A percentile compares a stretch with the other conserved stretches of the same genome.
These are phyloP conservation scores for Idaea biselata DNA, from an alignment of 2,888 invertebrate genomes.

Conservation along the genomic window DNA sequence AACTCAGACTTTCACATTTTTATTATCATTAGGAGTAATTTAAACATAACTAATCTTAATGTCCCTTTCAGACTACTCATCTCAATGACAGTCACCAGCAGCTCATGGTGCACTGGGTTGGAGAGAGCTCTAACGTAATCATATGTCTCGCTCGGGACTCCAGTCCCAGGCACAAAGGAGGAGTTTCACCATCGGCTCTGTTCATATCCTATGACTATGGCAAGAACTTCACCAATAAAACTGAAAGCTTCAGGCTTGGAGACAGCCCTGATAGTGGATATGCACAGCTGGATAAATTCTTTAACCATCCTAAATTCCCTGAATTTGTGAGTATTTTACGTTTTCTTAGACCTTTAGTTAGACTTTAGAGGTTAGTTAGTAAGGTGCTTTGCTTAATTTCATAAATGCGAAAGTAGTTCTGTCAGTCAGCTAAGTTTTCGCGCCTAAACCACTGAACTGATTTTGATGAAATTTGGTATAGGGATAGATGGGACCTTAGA, in stretches of 20 bases:
- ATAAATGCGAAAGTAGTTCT: no score
- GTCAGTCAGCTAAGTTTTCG: no score
- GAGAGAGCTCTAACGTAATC: constrained; percentile 91
- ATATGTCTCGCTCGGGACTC: constrained; percentile 91
- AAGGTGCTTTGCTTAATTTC: no score
- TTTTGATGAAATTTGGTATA: no score
- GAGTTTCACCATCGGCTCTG: constrained; percentile 87
- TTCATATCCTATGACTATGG: constrained; percentile 95
- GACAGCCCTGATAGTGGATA: constrained; percentile 74
- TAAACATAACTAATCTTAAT: neutral
- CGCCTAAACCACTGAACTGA: no score
- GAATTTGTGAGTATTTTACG: constrained; percentile 85
- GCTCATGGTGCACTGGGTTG: constrained; percentile 95
- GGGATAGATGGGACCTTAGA: no score
- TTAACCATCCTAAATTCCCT: constrained; percentile 90
- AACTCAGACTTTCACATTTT: constrained; percentile 3
- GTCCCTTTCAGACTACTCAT: constrained; percentile 83
- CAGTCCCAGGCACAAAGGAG: constrained; percentile 69
- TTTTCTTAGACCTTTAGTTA: neutral
- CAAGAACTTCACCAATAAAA: constrained; percentile 87
- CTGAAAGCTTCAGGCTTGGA: constrained; percentile 82
- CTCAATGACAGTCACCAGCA: constrained; percentile 94
- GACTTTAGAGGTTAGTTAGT: no score
- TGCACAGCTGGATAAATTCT: constrained; percentile 90
- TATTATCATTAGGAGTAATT: constrained; percentile 11